phyloP scores from a whole-genome alignment of 2,888 invertebrate genomes.

The Philhelius pedissequus region DNA sequence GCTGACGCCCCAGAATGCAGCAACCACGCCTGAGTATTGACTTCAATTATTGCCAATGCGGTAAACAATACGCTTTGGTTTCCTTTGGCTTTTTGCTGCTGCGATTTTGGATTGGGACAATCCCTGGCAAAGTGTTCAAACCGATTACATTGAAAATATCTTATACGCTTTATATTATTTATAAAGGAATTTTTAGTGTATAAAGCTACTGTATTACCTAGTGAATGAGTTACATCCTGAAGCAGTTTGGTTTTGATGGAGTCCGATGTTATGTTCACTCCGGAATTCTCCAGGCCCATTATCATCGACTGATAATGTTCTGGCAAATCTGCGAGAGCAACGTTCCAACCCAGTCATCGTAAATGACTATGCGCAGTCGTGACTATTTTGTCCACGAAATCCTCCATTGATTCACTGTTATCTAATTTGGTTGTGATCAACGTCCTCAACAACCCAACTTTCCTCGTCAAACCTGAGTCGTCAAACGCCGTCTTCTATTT shows the following conservation, averaged over 20 bases:
- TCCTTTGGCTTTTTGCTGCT: not conserved
- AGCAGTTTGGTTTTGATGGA: conserved; percentile 71
- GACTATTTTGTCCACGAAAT: conserved; percentile 71
- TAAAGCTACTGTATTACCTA: not conserved
- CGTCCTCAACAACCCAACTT: conserved; percentile 70
- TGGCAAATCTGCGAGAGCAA: conserved; percentile 72
- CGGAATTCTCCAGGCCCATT: conserved; percentile 58
- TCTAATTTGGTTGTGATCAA: conserved; percentile 58
- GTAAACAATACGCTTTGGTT: not conserved
- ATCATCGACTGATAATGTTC: conserved; percentile 73
- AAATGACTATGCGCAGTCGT: conserved; percentile 69
- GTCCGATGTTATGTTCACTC: conserved; percentile 71
- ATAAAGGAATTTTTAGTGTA: not conserved
- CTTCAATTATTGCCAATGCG: not conserved
- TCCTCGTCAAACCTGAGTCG: conserved; percentile 64
- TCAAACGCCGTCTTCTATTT: conserved; percentile 62
- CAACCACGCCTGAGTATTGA: conserved; percentile 6
- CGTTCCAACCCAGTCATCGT: conserved; percentile 71
- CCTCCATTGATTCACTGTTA: conserved; percentile 70
- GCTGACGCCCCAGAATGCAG: conserved; percentile 17
- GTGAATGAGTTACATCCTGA: conserved; percentile 47
- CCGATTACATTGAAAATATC: conserved; percentile 10
- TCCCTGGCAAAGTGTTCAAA: not conserved
- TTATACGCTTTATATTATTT: not conserved
- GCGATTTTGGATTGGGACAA: not conserved